Conservation (phyloP, 2,113 vertebrate species). For the Epinephelus lanceolatus region DNA sequence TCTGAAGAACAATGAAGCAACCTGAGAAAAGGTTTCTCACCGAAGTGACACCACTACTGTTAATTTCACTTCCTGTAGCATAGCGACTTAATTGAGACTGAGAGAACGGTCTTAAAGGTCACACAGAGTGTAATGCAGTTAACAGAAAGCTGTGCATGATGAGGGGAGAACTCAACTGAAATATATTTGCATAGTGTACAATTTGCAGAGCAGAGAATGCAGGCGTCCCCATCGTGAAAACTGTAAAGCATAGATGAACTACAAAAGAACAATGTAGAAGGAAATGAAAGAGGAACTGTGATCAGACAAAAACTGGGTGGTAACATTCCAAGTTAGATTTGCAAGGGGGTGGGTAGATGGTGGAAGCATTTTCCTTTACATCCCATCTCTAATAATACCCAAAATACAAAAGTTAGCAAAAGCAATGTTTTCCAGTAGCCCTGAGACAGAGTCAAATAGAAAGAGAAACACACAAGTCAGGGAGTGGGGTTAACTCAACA, state of each 20-base stretch:
- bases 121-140: neutral
- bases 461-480: neutral
- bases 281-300: constrained; percentile 2
- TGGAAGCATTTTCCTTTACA: neutral
- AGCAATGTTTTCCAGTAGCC: neutral
- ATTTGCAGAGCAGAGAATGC: neutral
- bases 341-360: neutral
- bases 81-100: neutral
- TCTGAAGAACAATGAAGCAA: neutral
- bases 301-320: neutral
- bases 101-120: neutral
- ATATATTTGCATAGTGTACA: neutral
- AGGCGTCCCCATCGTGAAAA: neutral
- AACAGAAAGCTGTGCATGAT: neutral
- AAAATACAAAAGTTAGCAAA: neutral
- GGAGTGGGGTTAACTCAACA: neutral
- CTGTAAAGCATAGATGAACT: neutral
- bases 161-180: neutral
- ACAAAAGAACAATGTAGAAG: neutral
- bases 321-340: neutral
- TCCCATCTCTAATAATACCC: neutral
- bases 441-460: neutral
- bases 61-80: constrained; percentile 5
- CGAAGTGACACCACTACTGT: neutral
- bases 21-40: neutral